Evolutionary conservation across 2,797 vertebrate genomes (phyloP), one percentile per base, ranked within the genome.

Genomic region (Acipenser oxyrinchus): DNA sequence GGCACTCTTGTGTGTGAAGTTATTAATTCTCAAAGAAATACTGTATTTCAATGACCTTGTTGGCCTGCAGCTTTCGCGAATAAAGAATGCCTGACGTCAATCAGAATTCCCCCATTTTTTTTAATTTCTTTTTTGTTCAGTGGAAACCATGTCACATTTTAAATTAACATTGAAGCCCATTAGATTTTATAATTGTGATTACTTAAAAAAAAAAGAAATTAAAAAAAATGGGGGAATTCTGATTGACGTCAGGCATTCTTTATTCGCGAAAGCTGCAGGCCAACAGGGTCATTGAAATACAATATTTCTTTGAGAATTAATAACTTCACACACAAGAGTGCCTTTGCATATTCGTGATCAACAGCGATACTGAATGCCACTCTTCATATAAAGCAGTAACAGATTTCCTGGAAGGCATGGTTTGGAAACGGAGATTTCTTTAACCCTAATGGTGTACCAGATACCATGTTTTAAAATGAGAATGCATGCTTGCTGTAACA

Each of bases 181-280:
- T 37, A 1, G 37, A 37, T 37, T 37, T 37, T 37, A 37, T 37
- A 37, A 37, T 37, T 37, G 37, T 37, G 37, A 37, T 37, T 37
- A 37, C 37, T 37, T 37, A 37, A 37, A 37, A 37, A 37, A 37
- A 37, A 37, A 37, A 37, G 37, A 1, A 37, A 37, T 37, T 37
- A 0, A 5, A 4, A 37, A 37, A 37, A 5, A 37, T 37, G 3
- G 4, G 37, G 18, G 37, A 64, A 52, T 13, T 8, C 67, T 66
- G 18, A 72, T 70, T 48, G 59, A 74, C 72, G 48, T 10, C 23
- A 60, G 60, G 11, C 37, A 68, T 57, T 65, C 66, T 62, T 62
- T 62, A 55, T 64, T 62, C 23, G 60, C 51, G 59, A 61, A 65
- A 60, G 8, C 65, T 60, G 6, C 2, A 10, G 72, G 69, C 51